phyloP scores from a whole-genome alignment of 2,113 vertebrate species.

The Paraplagusia blochii region DNA sequence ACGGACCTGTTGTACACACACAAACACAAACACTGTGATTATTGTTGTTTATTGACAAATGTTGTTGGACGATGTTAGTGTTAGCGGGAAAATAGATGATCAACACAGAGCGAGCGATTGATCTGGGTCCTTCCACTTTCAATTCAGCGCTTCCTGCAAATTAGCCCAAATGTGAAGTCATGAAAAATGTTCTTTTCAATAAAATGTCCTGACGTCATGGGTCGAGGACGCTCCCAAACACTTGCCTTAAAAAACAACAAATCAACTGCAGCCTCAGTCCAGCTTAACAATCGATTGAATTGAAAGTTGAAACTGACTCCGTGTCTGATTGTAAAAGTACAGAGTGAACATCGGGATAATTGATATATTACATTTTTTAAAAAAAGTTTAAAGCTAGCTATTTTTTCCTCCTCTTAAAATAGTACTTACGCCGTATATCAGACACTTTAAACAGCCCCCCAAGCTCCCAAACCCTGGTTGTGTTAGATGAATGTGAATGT shows the following conservation, averaged over 20 bases:
- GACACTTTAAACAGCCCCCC: constrained; percentile 71
- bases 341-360: constrained; percentile 35
- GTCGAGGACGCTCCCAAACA: constrained; percentile 18
- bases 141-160: constrained; percentile 40
- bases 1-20: constrained; percentile 64
- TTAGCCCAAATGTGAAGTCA: constrained; percentile 13
- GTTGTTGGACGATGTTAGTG: constrained; percentile 62
- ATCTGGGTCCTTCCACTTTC: constrained; percentile 55
- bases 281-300: constrained; percentile 22
- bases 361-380: constrained; percentile 43
- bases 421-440: constrained; percentile 58
- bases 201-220: constrained; percentile 17
- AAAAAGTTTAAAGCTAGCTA: constrained; percentile 64
- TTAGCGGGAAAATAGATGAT: constrained; percentile 39
- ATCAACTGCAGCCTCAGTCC: constrained; percentile 9
- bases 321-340: constrained; percentile 14
- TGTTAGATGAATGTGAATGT: constrained; percentile 75
- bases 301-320: constrained; percentile 53
- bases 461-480: constrained; percentile 47
- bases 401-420: constrained; percentile 56
- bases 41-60: constrained; percentile 53
- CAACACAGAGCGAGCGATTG: constrained; percentile 10
- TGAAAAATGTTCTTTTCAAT: constrained; percentile 3
- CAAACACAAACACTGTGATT: constrained; percentile 71
- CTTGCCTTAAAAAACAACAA: constrained; percentile 51